Percentiles rank a stretch among this genome's conserved stretches.
These are phyloP conservation scores for Orthonyx spaldingii DNA, from an alignment of 2,113 vertebrate species.

Conservation along the genomic window DNA sequence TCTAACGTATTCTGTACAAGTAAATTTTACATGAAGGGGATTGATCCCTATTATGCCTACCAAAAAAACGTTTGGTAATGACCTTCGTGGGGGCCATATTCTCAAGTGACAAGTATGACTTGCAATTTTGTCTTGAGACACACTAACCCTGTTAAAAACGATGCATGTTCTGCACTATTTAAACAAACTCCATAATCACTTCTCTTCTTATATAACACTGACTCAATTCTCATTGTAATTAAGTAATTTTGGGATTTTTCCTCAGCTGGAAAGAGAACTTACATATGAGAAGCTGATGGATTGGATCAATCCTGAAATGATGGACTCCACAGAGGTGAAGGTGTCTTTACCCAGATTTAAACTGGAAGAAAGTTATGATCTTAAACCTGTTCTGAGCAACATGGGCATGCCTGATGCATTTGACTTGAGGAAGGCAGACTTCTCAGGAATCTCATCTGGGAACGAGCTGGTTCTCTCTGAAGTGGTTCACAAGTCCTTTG, in stretches of 20 bases:
- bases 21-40: neutral
- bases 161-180: rapidly evolving
- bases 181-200: neutral
- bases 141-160: neutral
- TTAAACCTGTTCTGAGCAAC: conserved; percentile 66
- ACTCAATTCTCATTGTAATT: neutral
- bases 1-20: neutral
- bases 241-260: neutral
- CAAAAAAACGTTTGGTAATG: neutral
- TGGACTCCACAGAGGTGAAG: conserved; percentile 64
- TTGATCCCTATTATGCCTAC: neutral
- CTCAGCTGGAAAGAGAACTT: conserved; percentile 79
- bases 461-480: conserved; percentile 76
- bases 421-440: conserved; percentile 5
- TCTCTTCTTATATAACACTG: neutral
- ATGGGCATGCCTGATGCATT: conserved; percentile 87
- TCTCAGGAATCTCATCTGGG: conserved; percentile 79
- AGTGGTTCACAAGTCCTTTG: conserved; percentile 85
- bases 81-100: rapidly evolving
- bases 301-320: conserved; percentile 76
- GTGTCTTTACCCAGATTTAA: conserved; percentile 83
- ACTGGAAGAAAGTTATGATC: conserved; percentile 77
- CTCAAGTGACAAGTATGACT: neutral
- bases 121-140: neutral
- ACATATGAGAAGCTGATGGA: conserved; percentile 76